A percentile compares a stretch with the other conserved stretches of the same genome.
These are phyloP conservation scores for Hormaphis cornu DNA, from an alignment of 1,140 invertebrate genomes.

Conservation along the genomic window DNA sequence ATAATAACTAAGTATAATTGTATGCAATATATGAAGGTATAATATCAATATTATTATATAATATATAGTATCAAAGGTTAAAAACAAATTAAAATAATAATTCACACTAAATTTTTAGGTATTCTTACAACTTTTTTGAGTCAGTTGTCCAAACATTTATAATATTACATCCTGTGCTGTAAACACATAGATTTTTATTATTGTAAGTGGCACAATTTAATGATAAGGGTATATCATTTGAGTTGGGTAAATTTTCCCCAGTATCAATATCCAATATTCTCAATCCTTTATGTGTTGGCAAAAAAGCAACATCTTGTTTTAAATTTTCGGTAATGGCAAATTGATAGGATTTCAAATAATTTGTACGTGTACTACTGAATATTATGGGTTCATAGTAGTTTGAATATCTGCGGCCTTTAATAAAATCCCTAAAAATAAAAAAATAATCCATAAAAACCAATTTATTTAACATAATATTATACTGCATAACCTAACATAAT, in stretches of 20 bases:
- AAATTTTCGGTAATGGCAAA: slow-evolving; percentile 10
- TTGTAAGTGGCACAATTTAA: slow-evolving; percentile 4
- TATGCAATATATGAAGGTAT: too few species aligned
- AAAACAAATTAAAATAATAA: too few species aligned
- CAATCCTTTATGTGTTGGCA: neutral
- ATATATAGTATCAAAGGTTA: too few species aligned
- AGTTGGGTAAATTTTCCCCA: neutral
- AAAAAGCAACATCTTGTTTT: slow-evolving; percentile 13
- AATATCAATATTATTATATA: too few species aligned
- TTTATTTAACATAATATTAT: too few species aligned
- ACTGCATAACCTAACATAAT: too few species aligned
- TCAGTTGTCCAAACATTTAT: neutral
- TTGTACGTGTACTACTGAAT: neutral
- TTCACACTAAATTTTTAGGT: too few species aligned
- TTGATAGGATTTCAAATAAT: neutral
- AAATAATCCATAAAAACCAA: neutral
- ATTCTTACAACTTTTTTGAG: too few species aligned
- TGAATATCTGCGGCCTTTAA: neutral
- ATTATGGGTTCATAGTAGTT: neutral
- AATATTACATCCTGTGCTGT: neutral
- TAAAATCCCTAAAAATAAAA: slow-evolving; percentile 5
- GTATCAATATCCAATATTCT: neutral
- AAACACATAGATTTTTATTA: neutral
- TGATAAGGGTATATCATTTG: neutral
- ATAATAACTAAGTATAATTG: too few species aligned